A percentile compares a stretch with the other conserved stretches of the same genome.
Evolutionary conservation across 2,888 invertebrate genomes (phyloP).

Genomic region (Tetheella fluctuosa): DNA sequence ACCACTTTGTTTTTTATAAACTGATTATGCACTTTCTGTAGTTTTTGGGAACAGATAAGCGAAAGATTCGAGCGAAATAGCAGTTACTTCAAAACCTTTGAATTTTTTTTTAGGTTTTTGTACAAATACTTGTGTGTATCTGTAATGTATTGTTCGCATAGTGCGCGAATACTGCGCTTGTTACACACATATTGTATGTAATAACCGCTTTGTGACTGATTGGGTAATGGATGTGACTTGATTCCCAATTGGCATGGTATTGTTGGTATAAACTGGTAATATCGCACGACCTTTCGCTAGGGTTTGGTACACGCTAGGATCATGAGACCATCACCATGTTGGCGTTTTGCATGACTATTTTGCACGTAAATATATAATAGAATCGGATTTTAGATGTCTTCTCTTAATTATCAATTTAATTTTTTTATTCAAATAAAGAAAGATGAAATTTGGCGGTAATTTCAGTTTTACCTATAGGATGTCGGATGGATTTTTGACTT

Average conservation of each 20-base stretch:
- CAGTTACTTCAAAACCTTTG: neutral
- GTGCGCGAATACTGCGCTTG: conserved; percentile 41
- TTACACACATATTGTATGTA: conserved; percentile 31
- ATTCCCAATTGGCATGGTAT: conserved; percentile 67
- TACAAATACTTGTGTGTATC: conserved; percentile 22
- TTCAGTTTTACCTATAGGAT: no score
- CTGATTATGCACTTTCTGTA: neutral
- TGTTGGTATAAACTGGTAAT: conserved; percentile 36
- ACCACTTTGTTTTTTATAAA: neutral
- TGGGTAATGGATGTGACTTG: conserved; percentile 59
- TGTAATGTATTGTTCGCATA: conserved; percentile 40
- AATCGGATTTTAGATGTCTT: neutral
- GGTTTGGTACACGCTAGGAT: conserved; percentile 2
- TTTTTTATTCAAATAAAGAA: no score
- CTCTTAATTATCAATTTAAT: neutral
- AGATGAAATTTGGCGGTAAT: no score
- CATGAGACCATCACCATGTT: neutral
- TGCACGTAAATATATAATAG: conserved; percentile 1
- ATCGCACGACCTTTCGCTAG: conserved; percentile 24
- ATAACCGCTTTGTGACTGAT: conserved; percentile 64
- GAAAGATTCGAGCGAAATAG: neutral
- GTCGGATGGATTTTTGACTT: no score
- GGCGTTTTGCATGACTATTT: conserved; percentile 20
- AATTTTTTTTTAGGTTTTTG: conserved; percentile 4
- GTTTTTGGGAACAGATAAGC: neutral